These are phyloP conservation scores for Chrysopa pallens DNA, from an alignment of 1,140 invertebrate genomes.

Conservation along the genomic window DNA sequence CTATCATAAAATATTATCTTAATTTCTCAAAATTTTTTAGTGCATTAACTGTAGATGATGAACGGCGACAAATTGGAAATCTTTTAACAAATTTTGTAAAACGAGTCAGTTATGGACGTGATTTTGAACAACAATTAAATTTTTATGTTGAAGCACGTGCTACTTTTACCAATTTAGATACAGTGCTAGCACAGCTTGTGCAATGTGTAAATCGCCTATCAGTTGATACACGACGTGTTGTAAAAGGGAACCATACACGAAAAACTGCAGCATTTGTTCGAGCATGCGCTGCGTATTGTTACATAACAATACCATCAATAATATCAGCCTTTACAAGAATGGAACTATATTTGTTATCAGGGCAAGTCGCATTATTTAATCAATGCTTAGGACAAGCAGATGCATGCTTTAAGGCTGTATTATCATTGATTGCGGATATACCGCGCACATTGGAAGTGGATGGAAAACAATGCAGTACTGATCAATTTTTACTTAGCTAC, in stretches of 20 bases:
- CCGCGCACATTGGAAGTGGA: constrained; percentile 58
- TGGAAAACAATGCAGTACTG: constrained; percentile 48
- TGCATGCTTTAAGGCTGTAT: constrained; percentile 78
- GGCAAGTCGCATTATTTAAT: constrained; percentile 77
- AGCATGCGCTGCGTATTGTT: constrained; percentile 89
- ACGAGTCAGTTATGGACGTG: constrained; percentile 60
- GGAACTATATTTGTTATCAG: constrained; percentile 71
- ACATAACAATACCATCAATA: constrained; percentile 89
- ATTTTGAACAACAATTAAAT: constrained; percentile 78
- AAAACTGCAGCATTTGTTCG: constrained; percentile 71
- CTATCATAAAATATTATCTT: constrained; percentile 2
- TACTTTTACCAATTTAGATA: constrained; percentile 76
- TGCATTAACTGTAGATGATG: constrained; percentile 85
- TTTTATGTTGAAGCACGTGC: constrained; percentile 86
- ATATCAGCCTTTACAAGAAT: constrained; percentile 53
- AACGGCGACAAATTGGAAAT: constrained; percentile 66
- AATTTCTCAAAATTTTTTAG: constrained; percentile 26
- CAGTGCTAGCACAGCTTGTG: constrained; percentile 66
- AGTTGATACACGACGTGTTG: constrained; percentile 50
- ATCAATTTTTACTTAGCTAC: constrained; percentile 53
- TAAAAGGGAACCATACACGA: constrained; percentile 58
- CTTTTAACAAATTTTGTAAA: constrained; percentile 67
- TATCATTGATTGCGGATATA: constrained; percentile 62
- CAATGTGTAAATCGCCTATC: constrained; percentile 69
- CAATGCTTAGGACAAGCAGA: constrained; percentile 87